phyloP scores from a whole-genome alignment of 2,888 invertebrate genomes.

The Ferrisia virgata region DNA sequence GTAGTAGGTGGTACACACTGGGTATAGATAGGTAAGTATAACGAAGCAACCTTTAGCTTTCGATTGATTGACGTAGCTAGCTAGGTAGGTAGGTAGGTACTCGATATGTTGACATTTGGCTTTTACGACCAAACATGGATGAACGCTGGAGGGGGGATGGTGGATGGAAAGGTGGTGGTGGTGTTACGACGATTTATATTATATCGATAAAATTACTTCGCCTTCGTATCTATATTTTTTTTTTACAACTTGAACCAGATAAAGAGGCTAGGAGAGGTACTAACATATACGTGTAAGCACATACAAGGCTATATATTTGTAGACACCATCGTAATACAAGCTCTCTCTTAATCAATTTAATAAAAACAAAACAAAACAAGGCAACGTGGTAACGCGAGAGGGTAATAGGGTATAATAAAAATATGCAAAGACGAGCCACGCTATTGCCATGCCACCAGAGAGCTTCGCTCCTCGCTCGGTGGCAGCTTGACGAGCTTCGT shows the following conservation, averaged over 20 bases:
- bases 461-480: background rate
- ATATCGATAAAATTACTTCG: background rate
- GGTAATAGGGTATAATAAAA: background rate
- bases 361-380: too few species aligned
- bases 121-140: background rate
- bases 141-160: background rate
- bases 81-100: too few species aligned
- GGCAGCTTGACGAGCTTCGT: background rate
- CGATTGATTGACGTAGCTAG: constrained; percentile 13
- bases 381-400: too few species aligned
- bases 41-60: background rate
- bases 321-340: too few species aligned
- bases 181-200: background rate
- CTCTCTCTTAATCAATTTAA: too few species aligned
- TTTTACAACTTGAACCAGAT: too few species aligned
- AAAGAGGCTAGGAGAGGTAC: too few species aligned
- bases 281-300: too few species aligned
- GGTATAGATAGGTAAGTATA: background rate
- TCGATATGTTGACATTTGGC: background rate
- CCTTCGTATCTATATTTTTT: background rate
- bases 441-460: too few species aligned
- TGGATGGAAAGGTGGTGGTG: too few species aligned
- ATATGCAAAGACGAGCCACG: background rate
- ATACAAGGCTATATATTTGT: too few species aligned
- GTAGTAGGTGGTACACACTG: too few species aligned